Percentiles rank a stretch among this genome's conserved stretches.
These are phyloP conservation scores for Trypoxylus dichotomus DNA, from an alignment of 1,140 invertebrate species.

Conservation along the genomic window DNA sequence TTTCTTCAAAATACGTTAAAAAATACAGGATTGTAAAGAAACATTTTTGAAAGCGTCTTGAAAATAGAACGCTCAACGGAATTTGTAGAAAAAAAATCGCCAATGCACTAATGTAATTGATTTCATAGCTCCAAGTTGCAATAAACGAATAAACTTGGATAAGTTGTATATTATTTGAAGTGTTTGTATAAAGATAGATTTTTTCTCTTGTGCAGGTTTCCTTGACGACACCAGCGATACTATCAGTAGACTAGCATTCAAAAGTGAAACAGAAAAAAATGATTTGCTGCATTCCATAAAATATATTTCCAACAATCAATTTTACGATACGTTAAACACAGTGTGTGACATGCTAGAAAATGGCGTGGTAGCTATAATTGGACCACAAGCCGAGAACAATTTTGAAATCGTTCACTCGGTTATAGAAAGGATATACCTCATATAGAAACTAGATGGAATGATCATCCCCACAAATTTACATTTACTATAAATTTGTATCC, in stretches of 20 bases:
- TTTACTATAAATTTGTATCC: conserved; percentile 82
- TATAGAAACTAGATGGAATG: conserved; percentile 73
- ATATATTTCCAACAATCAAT: not conserved
- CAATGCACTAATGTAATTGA: too few species aligned
- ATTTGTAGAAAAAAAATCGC: too few species aligned
- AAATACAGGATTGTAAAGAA: too few species aligned
- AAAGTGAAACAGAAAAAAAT: not conserved
- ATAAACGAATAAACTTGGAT: too few species aligned
- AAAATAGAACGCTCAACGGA: too few species aligned
- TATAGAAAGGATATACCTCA: conserved; percentile 88
- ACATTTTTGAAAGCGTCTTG: too few species aligned
- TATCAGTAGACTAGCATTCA: not conserved
- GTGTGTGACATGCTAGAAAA: not conserved
- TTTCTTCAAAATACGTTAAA: too few species aligned
- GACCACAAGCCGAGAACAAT: not conserved
- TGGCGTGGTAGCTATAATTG: not conserved
- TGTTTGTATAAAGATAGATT: too few species aligned
- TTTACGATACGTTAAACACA: not conserved
- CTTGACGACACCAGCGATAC: not conserved
- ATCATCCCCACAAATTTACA: conserved; percentile 57
- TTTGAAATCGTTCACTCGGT: conserved; percentile 71
- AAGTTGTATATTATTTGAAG: too few species aligned
- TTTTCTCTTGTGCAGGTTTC: not conserved
- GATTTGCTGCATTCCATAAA: not conserved
- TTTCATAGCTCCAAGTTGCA: too few species aligned